Evolutionary conservation across 2,888 invertebrate species (phyloP).

Genomic region (Andrena fulva): DNA sequence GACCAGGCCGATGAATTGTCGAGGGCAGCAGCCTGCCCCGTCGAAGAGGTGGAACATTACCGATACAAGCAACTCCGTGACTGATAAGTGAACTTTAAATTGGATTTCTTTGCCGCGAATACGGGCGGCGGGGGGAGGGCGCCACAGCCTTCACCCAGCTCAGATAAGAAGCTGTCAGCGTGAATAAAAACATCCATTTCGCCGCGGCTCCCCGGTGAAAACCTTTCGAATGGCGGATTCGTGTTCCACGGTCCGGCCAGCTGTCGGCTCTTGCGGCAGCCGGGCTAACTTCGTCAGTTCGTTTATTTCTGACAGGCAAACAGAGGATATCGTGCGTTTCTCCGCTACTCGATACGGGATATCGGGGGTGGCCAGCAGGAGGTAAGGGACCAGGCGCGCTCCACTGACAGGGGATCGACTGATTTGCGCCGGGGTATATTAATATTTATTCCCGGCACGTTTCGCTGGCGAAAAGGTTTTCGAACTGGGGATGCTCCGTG

Average conservation of each 20-base stretch:
- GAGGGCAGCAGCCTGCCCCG: neutral
- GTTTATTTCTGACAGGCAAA: constrained; percentile 18
- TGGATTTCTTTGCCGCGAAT: constrained; percentile 48
- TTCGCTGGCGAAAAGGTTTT: neutral
- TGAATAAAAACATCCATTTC: constrained; percentile 37
- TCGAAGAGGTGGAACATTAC: constrained; percentile 31
- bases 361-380: too few species aligned
- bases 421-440: neutral
- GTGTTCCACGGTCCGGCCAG: constrained; percentile 1
- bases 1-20: constrained; percentile 49
- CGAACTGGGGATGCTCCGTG: neutral
- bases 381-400: neutral
- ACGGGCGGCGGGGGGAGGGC: neutral
- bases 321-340: neutral
- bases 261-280: constrained; percentile 17
- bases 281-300: constrained; percentile 14
- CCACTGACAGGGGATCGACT: constrained; percentile 1
- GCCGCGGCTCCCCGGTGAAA: neutral
- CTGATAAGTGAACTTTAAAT: constrained; percentile 67
- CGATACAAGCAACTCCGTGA: constrained; percentile 56
- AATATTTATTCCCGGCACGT: constrained; percentile 12
- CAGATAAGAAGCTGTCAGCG: constrained; percentile 44
- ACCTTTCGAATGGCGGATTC: constrained; percentile 17
- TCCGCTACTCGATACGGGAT: neutral
- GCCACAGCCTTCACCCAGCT: constrained; percentile 7